These are phyloP conservation scores for Oryzias celebensis DNA, from an alignment of 2,113 vertebrate species.

Conservation along the genomic window DNA sequence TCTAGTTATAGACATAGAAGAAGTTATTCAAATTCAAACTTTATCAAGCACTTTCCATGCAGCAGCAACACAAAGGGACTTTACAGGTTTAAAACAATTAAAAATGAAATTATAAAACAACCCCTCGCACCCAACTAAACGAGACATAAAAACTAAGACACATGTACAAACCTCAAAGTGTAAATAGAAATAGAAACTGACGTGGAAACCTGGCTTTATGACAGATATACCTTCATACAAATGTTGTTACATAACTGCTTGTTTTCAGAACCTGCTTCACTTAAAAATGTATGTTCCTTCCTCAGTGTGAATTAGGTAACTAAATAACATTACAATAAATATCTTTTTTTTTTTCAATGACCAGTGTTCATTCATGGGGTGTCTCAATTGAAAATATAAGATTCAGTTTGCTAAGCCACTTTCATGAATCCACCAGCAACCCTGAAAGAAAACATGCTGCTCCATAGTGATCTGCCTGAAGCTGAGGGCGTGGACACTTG, in stretches of 20 bases:
- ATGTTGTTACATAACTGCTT: background rate
- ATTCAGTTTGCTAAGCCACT: background rate
- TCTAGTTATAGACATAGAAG: too few relatives aligned
- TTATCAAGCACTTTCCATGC: too few relatives aligned
- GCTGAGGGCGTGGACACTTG: conserved; percentile 51
- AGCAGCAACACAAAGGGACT: too few relatives aligned
- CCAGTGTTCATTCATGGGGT: conserved; percentile 26
- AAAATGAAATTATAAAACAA: too few relatives aligned
- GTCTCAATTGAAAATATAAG: conserved; percentile 9
- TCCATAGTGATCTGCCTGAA: conserved; percentile 22
- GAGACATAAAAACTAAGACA: too few relatives aligned
- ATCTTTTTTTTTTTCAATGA: conserved; percentile 1
- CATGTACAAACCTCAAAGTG: too few relatives aligned
- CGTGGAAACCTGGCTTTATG: background rate
- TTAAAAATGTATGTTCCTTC: background rate
- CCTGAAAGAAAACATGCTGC: conserved; percentile 36
- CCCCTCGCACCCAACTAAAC: too few relatives aligned
- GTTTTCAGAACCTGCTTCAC: background rate
- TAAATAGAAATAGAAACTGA: background rate
- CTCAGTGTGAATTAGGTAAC: background rate
- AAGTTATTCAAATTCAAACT: too few relatives aligned
- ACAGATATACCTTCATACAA: background rate
- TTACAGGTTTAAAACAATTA: too few relatives aligned
- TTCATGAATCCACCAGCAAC: conserved; percentile 17
- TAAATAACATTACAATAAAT: conserved; percentile 1